Evolutionary conservation across 2,797 vertebrate species (phyloP).

Genomic region (Tamandua tetradactyla): DNA sequence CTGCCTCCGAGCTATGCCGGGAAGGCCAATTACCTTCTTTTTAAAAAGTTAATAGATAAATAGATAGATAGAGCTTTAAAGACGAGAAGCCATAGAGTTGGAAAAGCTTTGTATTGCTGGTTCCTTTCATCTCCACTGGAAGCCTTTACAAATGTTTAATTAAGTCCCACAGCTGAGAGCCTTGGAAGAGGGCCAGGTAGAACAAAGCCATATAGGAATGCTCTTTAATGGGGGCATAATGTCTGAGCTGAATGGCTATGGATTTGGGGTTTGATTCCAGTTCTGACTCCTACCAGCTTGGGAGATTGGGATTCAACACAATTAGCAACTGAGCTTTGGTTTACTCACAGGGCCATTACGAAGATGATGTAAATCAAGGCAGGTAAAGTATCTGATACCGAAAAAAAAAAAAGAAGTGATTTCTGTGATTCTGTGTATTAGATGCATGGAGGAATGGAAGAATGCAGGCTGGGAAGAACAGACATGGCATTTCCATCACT

Average conservation of each 20-base stretch:
- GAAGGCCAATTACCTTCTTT: constrained; percentile 18
- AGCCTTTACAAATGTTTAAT: not conserved
- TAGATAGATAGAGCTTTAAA: constrained; percentile 35
- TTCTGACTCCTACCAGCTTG: fast-evolving
- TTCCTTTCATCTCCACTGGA: constrained; percentile 31
- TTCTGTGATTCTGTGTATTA: not conserved
- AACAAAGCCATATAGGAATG: not conserved
- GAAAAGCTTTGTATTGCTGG: not conserved
- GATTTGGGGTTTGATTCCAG: not conserved
- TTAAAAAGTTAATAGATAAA: constrained; percentile 38
- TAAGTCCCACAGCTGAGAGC: not conserved
- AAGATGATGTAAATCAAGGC: not conserved
- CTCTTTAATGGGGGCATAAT: not conserved
- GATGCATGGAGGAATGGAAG: not conserved
- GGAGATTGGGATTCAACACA: not conserved
- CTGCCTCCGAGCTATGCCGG: not conserved
- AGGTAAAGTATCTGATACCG: fast-evolving
- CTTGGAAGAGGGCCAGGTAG: not conserved
- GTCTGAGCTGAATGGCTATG: fast-evolving
- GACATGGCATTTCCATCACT: not conserved
- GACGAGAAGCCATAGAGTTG: not conserved
- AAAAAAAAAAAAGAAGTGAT: not conserved
- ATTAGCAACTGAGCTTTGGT: not conserved
- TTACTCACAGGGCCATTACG: not conserved
- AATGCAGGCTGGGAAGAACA: not conserved